Conservation (phyloP, 1,140 invertebrate species). For the Thaumatotibia leucotreta region DNA sequence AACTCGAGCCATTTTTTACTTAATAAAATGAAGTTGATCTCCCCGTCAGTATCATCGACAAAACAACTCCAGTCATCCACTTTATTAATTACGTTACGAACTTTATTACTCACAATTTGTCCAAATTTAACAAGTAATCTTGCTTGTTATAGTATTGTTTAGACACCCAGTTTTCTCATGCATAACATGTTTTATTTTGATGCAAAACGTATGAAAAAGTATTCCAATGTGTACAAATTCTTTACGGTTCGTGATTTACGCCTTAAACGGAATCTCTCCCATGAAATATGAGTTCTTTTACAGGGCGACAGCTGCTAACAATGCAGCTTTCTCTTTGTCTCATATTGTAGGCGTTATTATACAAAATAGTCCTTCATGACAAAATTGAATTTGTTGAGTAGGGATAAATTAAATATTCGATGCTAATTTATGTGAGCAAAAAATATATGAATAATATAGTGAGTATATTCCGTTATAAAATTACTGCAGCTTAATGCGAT, state of each 20-base stretch:
- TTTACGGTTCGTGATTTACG: conserved; percentile 33
- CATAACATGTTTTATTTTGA: neutral
- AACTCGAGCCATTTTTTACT: conserved; percentile 29
- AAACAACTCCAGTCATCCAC: conserved; percentile 31
- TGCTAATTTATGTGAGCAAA: neutral
- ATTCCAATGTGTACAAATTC: conserved; percentile 8
- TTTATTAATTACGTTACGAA: conserved; percentile 36
- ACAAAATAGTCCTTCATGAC: neutral
- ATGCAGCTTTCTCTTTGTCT: conserved; percentile 52
- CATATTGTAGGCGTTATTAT: conserved; percentile 36
- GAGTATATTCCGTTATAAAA: neutral
- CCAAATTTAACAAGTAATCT: conserved; percentile 16
- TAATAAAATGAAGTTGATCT: conserved; percentile 40
- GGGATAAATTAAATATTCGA: neutral
- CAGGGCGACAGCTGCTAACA: conserved; percentile 51
- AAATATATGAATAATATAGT: neutral
- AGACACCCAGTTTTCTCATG: neutral
- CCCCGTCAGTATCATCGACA: conserved; percentile 26
- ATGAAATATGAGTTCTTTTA: conserved; percentile 49
- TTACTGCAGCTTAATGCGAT: neutral
- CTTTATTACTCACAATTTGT: conserved; percentile 33
- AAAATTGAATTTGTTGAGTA: neutral
- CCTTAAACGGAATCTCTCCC: conserved; percentile 43
- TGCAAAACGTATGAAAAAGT: conserved; percentile 7
- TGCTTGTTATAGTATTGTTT: neutral